A percentile compares a stretch with the other conserved stretches of the same genome.
phyloP scores from a whole-genome alignment of 2,797 vertebrate genomes.

The Liparis tanakae region DNA sequence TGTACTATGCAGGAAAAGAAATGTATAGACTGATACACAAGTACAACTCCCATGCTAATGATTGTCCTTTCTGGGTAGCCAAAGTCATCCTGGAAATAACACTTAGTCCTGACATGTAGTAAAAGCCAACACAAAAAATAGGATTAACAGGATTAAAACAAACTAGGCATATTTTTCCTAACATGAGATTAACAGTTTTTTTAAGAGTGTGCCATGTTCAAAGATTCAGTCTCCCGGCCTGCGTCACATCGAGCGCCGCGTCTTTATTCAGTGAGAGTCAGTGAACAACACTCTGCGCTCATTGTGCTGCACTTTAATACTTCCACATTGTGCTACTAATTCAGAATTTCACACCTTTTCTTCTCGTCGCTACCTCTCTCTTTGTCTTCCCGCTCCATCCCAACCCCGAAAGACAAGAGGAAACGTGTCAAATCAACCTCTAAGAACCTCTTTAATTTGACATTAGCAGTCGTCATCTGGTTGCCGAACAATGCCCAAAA shows the following conservation, averaged over 20 bases:
- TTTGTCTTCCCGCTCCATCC: constrained; percentile 58
- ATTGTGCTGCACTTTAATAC: constrained; percentile 66
- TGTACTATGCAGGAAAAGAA: background rate
- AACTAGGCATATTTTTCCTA: background rate
- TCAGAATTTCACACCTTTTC: constrained; percentile 74
- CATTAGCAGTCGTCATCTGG: constrained; percentile 78
- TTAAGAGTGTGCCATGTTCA: background rate
- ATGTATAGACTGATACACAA: background rate
- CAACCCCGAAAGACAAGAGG: constrained; percentile 64
- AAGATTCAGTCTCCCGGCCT: constrained; percentile 15
- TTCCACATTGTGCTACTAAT: constrained; percentile 73
- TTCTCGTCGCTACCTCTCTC: constrained; percentile 54
- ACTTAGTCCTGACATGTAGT: too few relatives aligned
- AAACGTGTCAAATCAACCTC: constrained; percentile 78
- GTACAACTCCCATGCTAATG: background rate
- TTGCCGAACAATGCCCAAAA: constrained; percentile 68
- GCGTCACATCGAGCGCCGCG: constrained; percentile 3
- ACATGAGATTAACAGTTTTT: background rate
- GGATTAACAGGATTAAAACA: background rate
- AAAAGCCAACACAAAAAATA: background rate
- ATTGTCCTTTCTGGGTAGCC: background rate
- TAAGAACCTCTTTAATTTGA: constrained; percentile 75
- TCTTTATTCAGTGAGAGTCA: constrained; percentile 52
- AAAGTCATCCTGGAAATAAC: background rate
- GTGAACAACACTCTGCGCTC: constrained; percentile 47